Percentiles rank a stretch among this genome's conserved stretches.
Conservation (phyloP, 2,888 invertebrate species). For the Epinotia bilunana region DNA sequence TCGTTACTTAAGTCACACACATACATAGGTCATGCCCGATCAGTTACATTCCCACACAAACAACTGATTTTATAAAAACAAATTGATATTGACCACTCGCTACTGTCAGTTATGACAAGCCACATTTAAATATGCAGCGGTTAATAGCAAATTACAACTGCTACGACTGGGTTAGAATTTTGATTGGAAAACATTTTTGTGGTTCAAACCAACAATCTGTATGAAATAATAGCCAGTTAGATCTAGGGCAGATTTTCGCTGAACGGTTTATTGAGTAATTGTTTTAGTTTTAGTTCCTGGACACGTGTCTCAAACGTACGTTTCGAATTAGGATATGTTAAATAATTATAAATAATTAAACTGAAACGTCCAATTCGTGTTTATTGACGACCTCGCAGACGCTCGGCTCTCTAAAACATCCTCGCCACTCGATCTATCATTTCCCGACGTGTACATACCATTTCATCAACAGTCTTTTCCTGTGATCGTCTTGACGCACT, state of each 20-base stretch:
- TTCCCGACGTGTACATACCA: too few species aligned
- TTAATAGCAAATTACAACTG: not conserved
- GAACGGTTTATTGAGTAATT: too few species aligned
- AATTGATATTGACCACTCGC: not conserved
- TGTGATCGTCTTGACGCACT: too few species aligned
- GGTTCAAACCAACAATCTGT: not conserved
- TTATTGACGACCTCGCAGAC: too few species aligned
- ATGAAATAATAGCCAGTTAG: not conserved
- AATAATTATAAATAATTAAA: too few species aligned
- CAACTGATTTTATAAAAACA: slow-evolving; percentile 23
- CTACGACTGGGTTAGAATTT: not conserved
- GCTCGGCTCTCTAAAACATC: too few species aligned
- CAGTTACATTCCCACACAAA: slow-evolving; percentile 31
- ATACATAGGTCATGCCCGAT: slow-evolving; percentile 19
- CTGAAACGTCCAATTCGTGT: too few species aligned
- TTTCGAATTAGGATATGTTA: too few species aligned
- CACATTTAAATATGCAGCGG: slow-evolving; percentile 34
- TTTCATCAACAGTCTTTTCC: too few species aligned
- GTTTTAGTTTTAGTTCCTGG: too few species aligned
- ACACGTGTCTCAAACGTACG: too few species aligned
- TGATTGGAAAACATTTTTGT: slow-evolving; percentile 20
- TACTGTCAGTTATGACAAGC: slow-evolving; percentile 12
- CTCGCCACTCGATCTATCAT: too few species aligned
- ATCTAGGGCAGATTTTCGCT: not conserved
- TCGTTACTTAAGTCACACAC: not conserved